Base-by-base conservation (phyloP, 1,140 invertebrate species). In the Drosophila tristis region DNA sequence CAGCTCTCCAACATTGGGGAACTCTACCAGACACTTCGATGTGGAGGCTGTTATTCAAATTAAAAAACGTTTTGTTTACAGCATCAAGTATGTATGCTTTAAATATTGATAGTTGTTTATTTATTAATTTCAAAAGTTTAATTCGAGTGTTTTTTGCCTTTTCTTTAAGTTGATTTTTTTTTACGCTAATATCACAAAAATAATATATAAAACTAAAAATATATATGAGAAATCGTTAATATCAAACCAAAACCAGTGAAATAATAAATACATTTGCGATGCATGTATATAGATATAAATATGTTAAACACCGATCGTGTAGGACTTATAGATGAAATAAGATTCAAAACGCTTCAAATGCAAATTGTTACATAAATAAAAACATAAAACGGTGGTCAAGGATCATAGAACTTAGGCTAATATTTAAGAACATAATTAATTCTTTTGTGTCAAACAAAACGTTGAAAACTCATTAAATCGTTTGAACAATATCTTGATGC, bases 101-200 rank as follows among this genome's bases (percentile, higher is more conserved):
- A 57, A 62, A 68, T 76, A 76, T 76, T 76, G 74, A 75, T 76
- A 76, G 73, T 74, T 82, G 76, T 77, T 79, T 87, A 84, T 86
- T 87, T 74, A 84, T 78, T 90, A 57, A 90, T 84, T 90, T 89
- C 67, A 89, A 89, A 89, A 89, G 64, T 85, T 80, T 89, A 89
- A 80, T 80, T 89, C 79, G 79, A 89, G 75, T 65, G 74, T 73
- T 77, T 73, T 77, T 85, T 74, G 75, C 74, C 78, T 77, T 89
- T 74, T 87, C 48, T 72, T 82, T 78, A 71, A 59, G 29, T 85
- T 73, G 65, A 73, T 84, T 89, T 79, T 72, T 20, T 20, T 72
- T 90, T 80, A 89, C 60, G 79, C 84, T 89, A 89, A 89, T 89
- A 89, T 89, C 84, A 89, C 85, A 89, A 84, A 87, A 89, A 85